A percentile compares a stretch with the other conserved stretches of the same genome.
Evolutionary conservation across 2,797 vertebrate genomes (phyloP).

Genomic region (Onychomys torridus): DNA sequence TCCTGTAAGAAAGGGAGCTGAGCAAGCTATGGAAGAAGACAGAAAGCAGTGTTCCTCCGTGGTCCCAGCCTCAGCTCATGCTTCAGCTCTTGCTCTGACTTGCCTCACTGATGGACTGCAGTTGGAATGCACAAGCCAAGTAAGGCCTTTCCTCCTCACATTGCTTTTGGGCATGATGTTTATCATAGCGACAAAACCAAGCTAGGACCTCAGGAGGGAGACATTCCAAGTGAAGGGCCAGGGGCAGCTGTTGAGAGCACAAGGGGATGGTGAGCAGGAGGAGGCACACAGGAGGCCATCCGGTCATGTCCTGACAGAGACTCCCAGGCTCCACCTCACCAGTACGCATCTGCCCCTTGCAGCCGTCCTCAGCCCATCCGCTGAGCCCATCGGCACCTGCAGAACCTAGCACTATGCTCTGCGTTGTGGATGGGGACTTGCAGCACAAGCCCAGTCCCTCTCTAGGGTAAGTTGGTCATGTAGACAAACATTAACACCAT

Average conservation of each 20-base stretch:
- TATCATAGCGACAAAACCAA: background rate
- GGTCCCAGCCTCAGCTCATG: background rate
- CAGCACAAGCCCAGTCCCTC: background rate
- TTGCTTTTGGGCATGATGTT: background rate
- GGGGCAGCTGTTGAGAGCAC: background rate
- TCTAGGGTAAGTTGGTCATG: background rate
- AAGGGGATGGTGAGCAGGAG: background rate
- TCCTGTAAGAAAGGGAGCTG: background rate
- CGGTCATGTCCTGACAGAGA: background rate
- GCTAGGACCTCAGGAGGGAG: background rate
- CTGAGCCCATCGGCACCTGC: background rate
- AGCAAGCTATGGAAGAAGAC: background rate
- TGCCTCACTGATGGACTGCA: background rate
- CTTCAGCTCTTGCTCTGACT: background rate
- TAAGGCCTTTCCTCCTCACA: background rate
- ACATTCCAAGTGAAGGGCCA: background rate
- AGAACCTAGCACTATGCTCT: no score
- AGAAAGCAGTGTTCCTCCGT: background rate
- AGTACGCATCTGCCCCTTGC: background rate
- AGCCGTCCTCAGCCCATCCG: background rate
- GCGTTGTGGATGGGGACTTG: fast-evolving
- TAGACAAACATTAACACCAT: background rate
- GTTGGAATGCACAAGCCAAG: background rate
- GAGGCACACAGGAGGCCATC: background rate
- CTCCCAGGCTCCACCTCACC: background rate